Percentiles rank a stretch among this genome's conserved stretches.
phyloP scores from a whole-genome alignment of 2,888 invertebrate species.

The Cataglyphis cursor region DNA sequence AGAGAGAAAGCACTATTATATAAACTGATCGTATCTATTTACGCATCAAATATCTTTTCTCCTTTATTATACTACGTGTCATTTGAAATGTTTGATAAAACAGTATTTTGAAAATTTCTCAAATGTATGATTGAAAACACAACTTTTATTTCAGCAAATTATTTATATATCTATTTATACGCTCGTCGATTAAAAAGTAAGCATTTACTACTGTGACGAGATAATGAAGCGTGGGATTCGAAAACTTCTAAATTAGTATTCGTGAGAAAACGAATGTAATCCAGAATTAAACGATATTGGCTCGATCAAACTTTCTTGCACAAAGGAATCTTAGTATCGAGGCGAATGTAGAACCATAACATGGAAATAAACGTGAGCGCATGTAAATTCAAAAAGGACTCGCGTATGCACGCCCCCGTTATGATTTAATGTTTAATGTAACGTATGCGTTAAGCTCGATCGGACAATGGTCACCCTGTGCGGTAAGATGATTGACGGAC shows the following conservation, averaged over 20 bases:
- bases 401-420: slow-evolving; percentile 1
- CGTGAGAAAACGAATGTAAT: background rate
- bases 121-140: background rate
- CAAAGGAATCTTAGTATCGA: background rate
- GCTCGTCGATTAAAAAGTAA: background rate
- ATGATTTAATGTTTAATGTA: slow-evolving; percentile 51
- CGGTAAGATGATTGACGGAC: slow-evolving; percentile 60
- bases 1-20: slow-evolving; percentile 27
- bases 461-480: slow-evolving; percentile 60
- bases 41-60: slow-evolving; percentile 7
- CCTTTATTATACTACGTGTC: background rate
- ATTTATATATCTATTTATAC: background rate
- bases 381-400: background rate
- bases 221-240: background rate
- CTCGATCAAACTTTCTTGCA: background rate
- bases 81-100: slow-evolving; percentile 9
- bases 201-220: background rate
- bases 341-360: background rate
- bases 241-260: background rate
- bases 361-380: slow-evolving; percentile 22
- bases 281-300: slow-evolving; percentile 4
- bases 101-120: background rate
- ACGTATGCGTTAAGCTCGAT: slow-evolving; percentile 58
- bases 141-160: background rate
- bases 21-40: background rate